Base-by-base conservation (phyloP, 2,888 invertebrate genomes). In the Heliothis peltigera region DNA sequence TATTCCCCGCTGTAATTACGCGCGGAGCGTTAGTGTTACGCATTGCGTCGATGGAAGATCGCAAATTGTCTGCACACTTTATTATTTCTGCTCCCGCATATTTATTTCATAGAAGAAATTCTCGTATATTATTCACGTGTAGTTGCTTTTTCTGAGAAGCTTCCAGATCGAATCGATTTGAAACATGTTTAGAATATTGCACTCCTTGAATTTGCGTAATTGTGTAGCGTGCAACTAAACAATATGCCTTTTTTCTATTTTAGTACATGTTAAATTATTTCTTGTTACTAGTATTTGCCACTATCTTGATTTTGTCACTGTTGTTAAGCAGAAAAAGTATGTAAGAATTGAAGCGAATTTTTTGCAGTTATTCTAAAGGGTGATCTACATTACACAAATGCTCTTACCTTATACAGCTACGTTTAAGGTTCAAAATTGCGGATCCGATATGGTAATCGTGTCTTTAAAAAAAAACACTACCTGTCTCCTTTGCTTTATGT, bases 401-500 rank as follows among this genome's bases (percentile, higher is more conserved):
- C n/a, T 32, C n/a, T 58, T 65, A 63, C n/a, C n/a, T 58, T 32
- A 7, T 39, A 22, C n/a, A n/a, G n/a, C 17, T 5, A 1, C 6
- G 4, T 19, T 6, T 71, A 75, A 63, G 49, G 79, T 61, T 39
- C 52, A 72, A 15, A 58, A 51, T 77, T 6, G 35, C 32, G 48
- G 53, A 28, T 3, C 47, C 46, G 32, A 18, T 51, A 52, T 69
- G 56, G 64, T 25, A 49, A 76, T 61, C 10, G 25, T 35, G 21
- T 25, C n/a, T 42, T 3, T 48, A 48, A 12, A 80, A 80, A 80
- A 75, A 67, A 56, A 47, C 28, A n/a, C 72, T 80, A 80, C 80
- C 80, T 80, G 81, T 77, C 69, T 70, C 46, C 18, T 64, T 39
- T 75, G 60, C 60, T 74, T 72, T 74, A 64, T 75, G 75, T 73